A percentile compares a stretch with the other conserved stretches of the same genome.
Evolutionary conservation across 2,113 vertebrate species (phyloP).

Genomic region (Rissa tridactyla): DNA sequence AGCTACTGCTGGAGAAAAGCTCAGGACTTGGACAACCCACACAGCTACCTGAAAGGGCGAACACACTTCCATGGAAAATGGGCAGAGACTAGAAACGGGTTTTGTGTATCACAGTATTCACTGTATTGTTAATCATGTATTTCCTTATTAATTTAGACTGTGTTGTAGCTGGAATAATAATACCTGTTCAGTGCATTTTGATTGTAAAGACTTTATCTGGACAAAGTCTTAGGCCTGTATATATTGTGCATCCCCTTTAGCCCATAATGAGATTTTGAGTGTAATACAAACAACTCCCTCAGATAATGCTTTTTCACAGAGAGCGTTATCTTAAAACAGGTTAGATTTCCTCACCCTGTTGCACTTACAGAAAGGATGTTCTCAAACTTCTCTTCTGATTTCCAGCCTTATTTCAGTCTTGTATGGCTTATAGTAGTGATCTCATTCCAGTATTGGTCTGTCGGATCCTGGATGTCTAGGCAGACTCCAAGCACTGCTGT

Average conservation of each 20-base stretch:
- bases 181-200: neutral
- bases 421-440: neutral
- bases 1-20: neutral
- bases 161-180: neutral
- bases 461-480: neutral
- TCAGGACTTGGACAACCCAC: neutral
- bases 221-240: neutral
- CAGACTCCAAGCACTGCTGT: neutral
- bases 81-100: neutral
- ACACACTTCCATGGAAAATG: neutral
- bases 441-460: neutral
- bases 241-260: neutral
- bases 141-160: neutral
- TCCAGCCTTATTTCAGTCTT: neutral
- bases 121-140: neutral
- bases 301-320: neutral
- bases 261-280: neutral
- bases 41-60: neutral
- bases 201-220: neutral
- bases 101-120: neutral
- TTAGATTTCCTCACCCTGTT: neutral
- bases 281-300: neutral
- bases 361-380: neutral
- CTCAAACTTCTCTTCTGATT: neutral
- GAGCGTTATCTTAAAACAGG: neutral